Evolutionary conservation across 2,797 vertebrate species (phyloP).

Genomic region (Typhlichthys subterraneus): DNA sequence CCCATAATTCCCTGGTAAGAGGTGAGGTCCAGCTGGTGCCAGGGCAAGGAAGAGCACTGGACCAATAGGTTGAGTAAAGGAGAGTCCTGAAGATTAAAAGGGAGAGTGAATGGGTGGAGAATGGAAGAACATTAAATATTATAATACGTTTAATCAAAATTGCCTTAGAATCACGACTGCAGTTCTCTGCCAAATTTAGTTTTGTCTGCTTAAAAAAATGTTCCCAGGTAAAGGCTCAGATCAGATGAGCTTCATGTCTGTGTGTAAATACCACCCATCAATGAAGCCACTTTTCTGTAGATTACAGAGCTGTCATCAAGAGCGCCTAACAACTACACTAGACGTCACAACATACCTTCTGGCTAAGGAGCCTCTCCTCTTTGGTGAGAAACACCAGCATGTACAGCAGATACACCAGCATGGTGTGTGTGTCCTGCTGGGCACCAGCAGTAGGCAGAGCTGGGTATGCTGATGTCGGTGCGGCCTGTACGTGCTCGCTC

Average conservation of each 20-base stretch:
- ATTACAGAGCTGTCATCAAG: not conserved
- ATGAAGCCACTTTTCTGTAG: no score
- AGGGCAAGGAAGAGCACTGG: conserved; percentile 89
- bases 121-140: not conserved
- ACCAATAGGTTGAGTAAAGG: conserved; percentile 88
- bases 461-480: conserved; percentile 65
- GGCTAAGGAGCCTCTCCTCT: conserved; percentile 85
- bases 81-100: conserved; percentile 79
- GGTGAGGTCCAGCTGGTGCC: conserved; percentile 88
- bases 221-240: no score
- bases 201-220: no score
- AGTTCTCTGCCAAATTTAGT: no score
- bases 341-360: conserved; percentile 74
- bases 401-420: conserved; percentile 92
- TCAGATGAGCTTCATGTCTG: no score
- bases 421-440: conserved; percentile 77
- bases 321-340: not conserved
- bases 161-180: no score
- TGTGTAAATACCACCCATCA: no score
- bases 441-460: conserved; percentile 21
- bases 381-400: conserved; percentile 94
- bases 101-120: not conserved
- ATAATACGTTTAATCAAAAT: no score
- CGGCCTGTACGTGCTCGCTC: conserved; percentile 83
- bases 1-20: conserved; percentile 88